Evolutionary conservation across 2,888 invertebrate species (phyloP), one percentile per base, ranked within the genome.

Genomic region (Rotaria sp.): DNA sequence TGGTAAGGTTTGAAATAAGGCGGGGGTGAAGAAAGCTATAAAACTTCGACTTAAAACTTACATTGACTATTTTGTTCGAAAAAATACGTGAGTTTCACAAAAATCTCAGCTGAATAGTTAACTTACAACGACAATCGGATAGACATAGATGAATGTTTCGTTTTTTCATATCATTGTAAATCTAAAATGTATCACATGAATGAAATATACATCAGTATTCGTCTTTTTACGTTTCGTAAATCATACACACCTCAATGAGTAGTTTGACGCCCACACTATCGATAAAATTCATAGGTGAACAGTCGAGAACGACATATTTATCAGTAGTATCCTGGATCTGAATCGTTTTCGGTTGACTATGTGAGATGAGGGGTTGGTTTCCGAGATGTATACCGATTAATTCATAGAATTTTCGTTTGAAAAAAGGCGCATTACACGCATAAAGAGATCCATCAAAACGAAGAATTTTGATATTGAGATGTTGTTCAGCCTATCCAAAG

Each of bases 91-190:
- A n/a, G n/a, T n/a, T n/a, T n/a, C n/a, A n/a, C n/a, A n/a, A n/a
- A n/a, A 50, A 18, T 50, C 15, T 50, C 18, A 50, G 18, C 3
- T 18, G 50, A 50, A 50, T 18, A 57, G n/a, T 18, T 15, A 30
- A 30, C 38, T 45, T 80, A 80, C 75, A 80, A 24, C 38, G 75
- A 45, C 75, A 80, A 45, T 80, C 75, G 7, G 24, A 26, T 26
- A 80, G 38, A 80, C 45, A 80, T 13, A 80, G 38, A 11, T 38
- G 21, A 26, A 80, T 80, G 7, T 41, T 41, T 24, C 75, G 75
- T 45, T 80, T 41, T 80, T 80, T 80, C 11, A 80, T 26, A 38
- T 80, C 75, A 13, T 80, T 80, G 7, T 80, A 80, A 45, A 80
- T 45, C 75, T 80, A n/a, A 80, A 80, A 26, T 24, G 50, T 18